These are phyloP conservation scores for Adelosebastes latens DNA, from an alignment of 2,797 vertebrate species.

Conservation along the genomic window DNA sequence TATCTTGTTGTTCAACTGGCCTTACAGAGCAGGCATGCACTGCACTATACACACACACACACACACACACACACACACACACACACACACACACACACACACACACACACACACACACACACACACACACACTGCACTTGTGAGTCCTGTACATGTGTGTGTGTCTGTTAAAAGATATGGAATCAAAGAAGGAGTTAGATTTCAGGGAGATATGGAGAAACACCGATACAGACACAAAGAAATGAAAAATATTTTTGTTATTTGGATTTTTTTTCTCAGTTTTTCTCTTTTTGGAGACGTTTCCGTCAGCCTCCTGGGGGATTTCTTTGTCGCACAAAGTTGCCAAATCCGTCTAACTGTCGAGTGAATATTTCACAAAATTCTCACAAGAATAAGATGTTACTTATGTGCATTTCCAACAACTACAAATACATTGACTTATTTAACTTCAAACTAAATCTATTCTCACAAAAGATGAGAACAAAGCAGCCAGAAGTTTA, in stretches of 20 bases:
- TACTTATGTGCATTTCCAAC: neutral
- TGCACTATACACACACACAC: slow-evolving; percentile 7
- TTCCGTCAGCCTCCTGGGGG: slow-evolving; percentile 16
- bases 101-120: slow-evolving; percentile 18
- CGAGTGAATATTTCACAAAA: slow-evolving; percentile 26
- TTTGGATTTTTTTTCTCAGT: slow-evolving; percentile 18
- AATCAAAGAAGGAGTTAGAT: slow-evolving; percentile 32
- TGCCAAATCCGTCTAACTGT: slow-evolving; percentile 18
- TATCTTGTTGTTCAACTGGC: slow-evolving; percentile 77
- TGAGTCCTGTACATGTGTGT: neutral
- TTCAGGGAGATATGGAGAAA: slow-evolving; percentile 9
- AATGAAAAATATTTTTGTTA: slow-evolving; percentile 22
- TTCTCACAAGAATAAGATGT: slow-evolving; percentile 1
- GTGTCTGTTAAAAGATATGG: neutral
- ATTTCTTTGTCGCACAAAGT: slow-evolving; percentile 31
- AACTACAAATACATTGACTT: neutral
- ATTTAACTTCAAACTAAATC: neutral
- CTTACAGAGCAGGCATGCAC: slow-evolving; percentile 69
- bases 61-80: slow-evolving; percentile 18
- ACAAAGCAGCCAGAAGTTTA: neutral
- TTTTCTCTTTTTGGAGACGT: neutral
- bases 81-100: slow-evolving; percentile 18
- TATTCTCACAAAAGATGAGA: neutral
- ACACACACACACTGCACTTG: neutral
- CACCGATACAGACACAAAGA: neutral